phyloP scores from a whole-genome alignment of 2,113 vertebrate genomes.

The Hemiscyllium ocellatum region DNA sequence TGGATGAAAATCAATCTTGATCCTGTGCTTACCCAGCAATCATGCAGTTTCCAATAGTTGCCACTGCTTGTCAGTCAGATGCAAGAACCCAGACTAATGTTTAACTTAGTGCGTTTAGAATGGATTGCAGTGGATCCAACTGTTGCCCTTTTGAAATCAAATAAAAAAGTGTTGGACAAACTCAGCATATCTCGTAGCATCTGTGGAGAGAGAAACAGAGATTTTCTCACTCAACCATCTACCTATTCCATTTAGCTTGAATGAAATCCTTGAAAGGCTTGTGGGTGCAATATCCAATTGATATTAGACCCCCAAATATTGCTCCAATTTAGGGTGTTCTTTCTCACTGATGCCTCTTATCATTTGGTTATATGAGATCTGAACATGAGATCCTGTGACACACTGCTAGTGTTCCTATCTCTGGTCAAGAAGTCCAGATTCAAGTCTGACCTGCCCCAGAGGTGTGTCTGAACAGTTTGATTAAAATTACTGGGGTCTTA shows the following conservation, averaged over 20 bases:
- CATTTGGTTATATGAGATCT: too few relatives aligned
- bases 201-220: too few relatives aligned
- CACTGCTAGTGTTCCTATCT: too few relatives aligned
- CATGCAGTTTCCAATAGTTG: background rate
- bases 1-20: background rate
- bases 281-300: background rate
- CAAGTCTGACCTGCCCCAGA: too few relatives aligned
- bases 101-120: background rate
- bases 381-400: too few relatives aligned
- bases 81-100: background rate
- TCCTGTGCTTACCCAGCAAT: background rate
- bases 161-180: too few relatives aligned
- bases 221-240: too few relatives aligned
- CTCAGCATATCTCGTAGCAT: too few relatives aligned
- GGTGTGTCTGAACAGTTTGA: too few relatives aligned
- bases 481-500: too few relatives aligned
- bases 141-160: background rate
- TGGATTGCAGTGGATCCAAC: background rate
- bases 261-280: background rate
- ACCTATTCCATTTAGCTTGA: background rate
- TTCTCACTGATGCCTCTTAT: background rate
- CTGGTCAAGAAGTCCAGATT: too few relatives aligned
- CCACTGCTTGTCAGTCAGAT: background rate
- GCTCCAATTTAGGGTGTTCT: background rate
- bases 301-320: background rate